Evolutionary conservation across 1,140 invertebrate genomes (phyloP).

Genomic region (Trinorchestia longiramus): DNA sequence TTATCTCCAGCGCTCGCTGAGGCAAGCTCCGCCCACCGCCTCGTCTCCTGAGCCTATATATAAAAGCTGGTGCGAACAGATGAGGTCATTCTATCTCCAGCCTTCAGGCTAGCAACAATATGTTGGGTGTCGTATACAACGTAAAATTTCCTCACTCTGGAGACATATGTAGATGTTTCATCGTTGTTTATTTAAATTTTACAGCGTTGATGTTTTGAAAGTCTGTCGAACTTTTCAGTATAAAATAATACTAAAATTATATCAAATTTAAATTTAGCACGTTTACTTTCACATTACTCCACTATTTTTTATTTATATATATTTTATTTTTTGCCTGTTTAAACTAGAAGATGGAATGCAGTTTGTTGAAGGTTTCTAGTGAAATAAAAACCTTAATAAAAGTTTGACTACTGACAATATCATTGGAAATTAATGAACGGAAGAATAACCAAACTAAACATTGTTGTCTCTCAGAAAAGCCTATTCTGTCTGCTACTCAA

Average conservation of each 20-base stretch:
- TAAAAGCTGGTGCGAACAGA: conserved; percentile 18
- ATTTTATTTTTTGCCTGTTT: too few species aligned
- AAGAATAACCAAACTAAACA: too few species aligned
- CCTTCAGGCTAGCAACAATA: neutral
- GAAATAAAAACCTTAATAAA: too few species aligned
- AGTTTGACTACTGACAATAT: too few species aligned
- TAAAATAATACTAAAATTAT: neutral
- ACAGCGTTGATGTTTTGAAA: neutral
- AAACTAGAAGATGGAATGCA: too few species aligned
- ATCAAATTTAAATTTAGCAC: too few species aligned
- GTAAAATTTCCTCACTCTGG: neutral
- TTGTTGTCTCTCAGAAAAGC: too few species aligned
- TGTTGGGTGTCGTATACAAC: neutral
- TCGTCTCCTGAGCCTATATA: neutral
- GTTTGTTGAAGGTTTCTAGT: too few species aligned
- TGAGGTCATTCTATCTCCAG: conserved; percentile 30
- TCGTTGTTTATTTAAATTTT: neutral
- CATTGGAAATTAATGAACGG: too few species aligned
- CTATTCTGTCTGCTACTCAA: too few species aligned
- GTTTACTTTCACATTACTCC: neutral
- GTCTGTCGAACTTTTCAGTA: neutral
- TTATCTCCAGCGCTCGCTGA: neutral
- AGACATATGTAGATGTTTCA: neutral
- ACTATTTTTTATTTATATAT: too few species aligned
- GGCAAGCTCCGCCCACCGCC: conserved; percentile 16